Evolutionary conservation across 2,797 vertebrate species (phyloP).

Genomic region (Acanthurus lineatus): DNA sequence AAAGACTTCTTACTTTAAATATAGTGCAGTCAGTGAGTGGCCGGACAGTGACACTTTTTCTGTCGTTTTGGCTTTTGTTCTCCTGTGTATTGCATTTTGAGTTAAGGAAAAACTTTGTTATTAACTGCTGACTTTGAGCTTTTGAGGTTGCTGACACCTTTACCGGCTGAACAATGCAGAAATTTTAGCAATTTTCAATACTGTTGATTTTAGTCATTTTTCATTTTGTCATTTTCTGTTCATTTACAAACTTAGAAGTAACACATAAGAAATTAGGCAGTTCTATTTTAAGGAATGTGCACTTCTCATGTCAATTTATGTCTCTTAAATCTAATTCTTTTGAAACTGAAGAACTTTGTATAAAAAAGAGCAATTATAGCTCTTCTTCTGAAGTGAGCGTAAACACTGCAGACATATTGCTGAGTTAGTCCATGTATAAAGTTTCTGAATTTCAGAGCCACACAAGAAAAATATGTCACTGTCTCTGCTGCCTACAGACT

Average conservation of each 20-base stretch:
- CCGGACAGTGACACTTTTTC: neutral
- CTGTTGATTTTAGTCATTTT: neutral
- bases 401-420: neutral
- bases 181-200: too few species aligned
- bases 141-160: neutral
- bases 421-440: neutral
- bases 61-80: conserved; percentile 13
- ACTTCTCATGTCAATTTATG: neutral
- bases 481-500: neutral
- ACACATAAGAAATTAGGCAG: too few species aligned
- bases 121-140: conserved; percentile 12
- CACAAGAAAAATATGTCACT: too few species aligned
- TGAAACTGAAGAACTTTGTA: neutral
- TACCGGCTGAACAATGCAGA: neutral
- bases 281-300: too few species aligned
- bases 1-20: neutral
- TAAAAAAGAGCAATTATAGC: neutral
- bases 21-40: neutral
- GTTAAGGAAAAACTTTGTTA: conserved; percentile 9
- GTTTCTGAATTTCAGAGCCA: neutral
- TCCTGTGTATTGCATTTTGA: conserved; percentile 16
- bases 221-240: conserved; percentile 4
- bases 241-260: neutral
- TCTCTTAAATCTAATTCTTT: neutral
- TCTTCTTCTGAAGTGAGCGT: neutral